These are phyloP conservation scores for Condylura cristata DNA, from an alignment of 2,113 vertebrate species.

Conservation along the genomic window DNA sequence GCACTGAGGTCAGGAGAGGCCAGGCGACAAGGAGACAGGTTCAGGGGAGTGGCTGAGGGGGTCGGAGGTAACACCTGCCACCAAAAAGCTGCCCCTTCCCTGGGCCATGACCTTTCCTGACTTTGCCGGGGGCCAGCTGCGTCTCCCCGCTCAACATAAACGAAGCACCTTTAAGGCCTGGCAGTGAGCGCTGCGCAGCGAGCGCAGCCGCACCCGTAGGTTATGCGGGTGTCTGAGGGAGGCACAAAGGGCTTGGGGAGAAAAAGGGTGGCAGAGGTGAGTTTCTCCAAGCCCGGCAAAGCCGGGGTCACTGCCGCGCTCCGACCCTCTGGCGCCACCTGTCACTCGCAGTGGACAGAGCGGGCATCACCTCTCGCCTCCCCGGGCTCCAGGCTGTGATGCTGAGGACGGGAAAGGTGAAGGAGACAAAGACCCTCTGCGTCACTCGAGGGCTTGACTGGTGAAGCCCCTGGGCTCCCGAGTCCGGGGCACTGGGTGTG, in stretches of 20 bases:
- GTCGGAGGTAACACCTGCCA: neutral
- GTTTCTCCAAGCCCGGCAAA: neutral
- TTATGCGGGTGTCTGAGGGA: neutral
- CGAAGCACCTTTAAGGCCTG: neutral
- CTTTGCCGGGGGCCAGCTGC: neutral
- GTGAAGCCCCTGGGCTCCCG: neutral
- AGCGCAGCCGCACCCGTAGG: rapidly evolving
- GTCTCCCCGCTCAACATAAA: neutral
- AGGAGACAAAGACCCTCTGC: neutral
- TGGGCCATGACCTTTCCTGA: neutral
- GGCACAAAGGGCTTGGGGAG: neutral
- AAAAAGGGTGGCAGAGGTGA: neutral
- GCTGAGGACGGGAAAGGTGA: neutral
- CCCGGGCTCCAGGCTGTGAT: rapidly evolving
- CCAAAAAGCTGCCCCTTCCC: neutral
- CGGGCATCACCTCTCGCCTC: neutral
- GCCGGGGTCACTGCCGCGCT: rapidly evolving
- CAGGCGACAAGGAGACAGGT: neutral
- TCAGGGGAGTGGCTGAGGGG: neutral
- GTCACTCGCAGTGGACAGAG: neutral
- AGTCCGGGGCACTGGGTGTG: neutral
- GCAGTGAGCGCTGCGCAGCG: neutral
- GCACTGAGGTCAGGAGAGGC: rapidly evolving
- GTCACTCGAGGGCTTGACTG: neutral
- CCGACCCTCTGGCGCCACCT: neutral